Percentiles rank a stretch among this genome's conserved stretches.
Evolutionary conservation across 2,113 vertebrate species (phyloP).

Genomic region (Leucoraja erinaceus): DNA sequence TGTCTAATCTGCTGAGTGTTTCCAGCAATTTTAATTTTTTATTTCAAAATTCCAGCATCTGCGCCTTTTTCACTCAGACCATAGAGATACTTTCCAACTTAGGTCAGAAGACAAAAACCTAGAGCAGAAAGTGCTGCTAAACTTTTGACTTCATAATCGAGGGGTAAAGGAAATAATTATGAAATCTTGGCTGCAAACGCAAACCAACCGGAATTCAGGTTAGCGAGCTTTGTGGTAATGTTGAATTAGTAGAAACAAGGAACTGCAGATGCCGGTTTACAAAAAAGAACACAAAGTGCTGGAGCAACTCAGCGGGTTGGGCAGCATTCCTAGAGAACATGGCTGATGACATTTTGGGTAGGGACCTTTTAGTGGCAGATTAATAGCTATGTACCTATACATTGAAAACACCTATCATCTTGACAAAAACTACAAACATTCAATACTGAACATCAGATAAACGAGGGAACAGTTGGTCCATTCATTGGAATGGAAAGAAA

Average conservation of each 20-base stretch:
- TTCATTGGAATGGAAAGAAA: too few relatives aligned
- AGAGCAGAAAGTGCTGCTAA: not conserved
- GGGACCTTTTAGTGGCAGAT: too few relatives aligned
- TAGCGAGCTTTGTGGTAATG: not conserved
- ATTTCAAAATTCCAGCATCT: too few relatives aligned
- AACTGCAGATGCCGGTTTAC: too few relatives aligned
- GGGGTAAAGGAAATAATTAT: not conserved
- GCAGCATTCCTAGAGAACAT: too few relatives aligned
- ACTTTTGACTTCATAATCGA: not conserved
- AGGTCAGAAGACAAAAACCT: not conserved
- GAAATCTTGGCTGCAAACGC: not conserved
- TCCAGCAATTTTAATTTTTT: too few relatives aligned
- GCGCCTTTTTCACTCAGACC: not conserved
- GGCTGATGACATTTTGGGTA: too few relatives aligned
- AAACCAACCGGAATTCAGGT: not conserved
- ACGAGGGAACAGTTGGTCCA: not conserved
- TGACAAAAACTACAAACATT: not conserved
- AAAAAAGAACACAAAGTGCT: too few relatives aligned
- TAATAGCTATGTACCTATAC: not conserved
- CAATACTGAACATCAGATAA: not conserved
- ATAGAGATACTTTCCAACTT: not conserved
- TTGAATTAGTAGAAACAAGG: not conserved
- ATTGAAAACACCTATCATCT: not conserved
- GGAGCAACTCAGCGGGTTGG: too few relatives aligned
- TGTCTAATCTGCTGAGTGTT: too few relatives aligned